Evolutionary conservation across 2,797 vertebrate species (phyloP), one percentile per base, ranked within the genome.

Genomic region (Platyrinchus mystaceus): DNA sequence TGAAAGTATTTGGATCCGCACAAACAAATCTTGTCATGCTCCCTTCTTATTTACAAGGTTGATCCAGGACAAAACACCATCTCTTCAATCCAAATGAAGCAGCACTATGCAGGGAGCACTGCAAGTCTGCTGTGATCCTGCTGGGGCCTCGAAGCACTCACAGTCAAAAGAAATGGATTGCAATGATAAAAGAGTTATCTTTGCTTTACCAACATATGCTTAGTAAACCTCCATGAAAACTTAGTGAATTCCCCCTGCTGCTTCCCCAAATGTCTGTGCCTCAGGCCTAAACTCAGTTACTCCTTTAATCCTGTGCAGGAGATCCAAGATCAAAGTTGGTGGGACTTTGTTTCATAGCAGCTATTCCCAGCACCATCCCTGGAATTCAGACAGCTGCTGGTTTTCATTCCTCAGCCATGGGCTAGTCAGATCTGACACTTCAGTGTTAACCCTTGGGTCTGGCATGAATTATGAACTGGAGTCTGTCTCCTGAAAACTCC

Each of bases 321-420:
- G 76, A 93, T 52, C 77, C 67, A 81, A 92, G 94, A 97, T 95
- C 92, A 92, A 96, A 96, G 94, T 90, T 88, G 92, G 74, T 81
- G 73, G 66, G 64, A 92, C 66, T 84, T 91, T 4, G 18, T 89
- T 92, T 94, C 82, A 75, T 93, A 1, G 0, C 6, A 90, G 69
- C 82, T 84, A 88, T 88, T 95, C 88, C 90, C 91, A 95, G 90
- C 77, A 84, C 83, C 87, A 71, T 76, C 70, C 59, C 68, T 91
- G 94, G 94, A 93, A 94, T 95, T 89, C 71, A 93, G 74, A 63
- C 87, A 93, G 91, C 86, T 89, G 64, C 87, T 93, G 84, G 71
- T 91, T 94, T 96, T 93, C 94, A 86, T 95, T 96, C 87, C 67
- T 93, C 63, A 76, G 56, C 60, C 80, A 73, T 56, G 46, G 88